A percentile compares a stretch with the other conserved stretches of the same genome.
phyloP scores from a whole-genome alignment of 2,888 invertebrate species.

The Lissonota sp. region DNA sequence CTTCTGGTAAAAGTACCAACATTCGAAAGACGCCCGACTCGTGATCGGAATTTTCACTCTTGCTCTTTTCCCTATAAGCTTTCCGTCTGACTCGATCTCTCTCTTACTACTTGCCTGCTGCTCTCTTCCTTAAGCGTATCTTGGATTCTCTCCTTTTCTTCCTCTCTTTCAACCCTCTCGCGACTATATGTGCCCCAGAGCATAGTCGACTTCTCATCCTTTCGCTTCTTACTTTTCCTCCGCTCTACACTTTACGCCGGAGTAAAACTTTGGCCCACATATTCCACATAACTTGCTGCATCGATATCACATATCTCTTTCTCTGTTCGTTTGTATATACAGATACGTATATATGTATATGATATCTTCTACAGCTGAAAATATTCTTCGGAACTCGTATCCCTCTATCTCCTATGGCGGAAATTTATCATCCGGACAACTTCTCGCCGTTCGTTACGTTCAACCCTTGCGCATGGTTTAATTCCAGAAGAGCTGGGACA shows the following conservation, averaged over 20 bases:
- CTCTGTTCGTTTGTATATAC: neutral
- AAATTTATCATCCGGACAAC: constrained; percentile 1
- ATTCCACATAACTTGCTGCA: constrained; percentile 38
- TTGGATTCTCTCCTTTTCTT: neutral
- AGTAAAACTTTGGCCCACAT: constrained; percentile 38
- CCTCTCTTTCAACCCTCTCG: neutral
- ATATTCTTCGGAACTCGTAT: neutral
- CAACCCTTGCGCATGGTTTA: neutral
- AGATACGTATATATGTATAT: neutral
- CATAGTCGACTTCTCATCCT: constrained; percentile 4
- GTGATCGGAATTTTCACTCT: constrained; percentile 73
- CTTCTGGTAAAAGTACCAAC: constrained; percentile 41
- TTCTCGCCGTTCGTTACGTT: constrained; percentile 11
- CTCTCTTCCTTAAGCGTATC: neutral
- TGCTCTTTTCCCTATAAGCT: constrained; percentile 58
- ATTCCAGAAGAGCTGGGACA: too few species aligned
- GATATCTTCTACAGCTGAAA: neutral
- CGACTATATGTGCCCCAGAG: neutral
- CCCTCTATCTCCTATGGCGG: neutral
- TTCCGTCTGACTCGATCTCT: constrained; percentile 29
- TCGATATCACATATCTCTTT: constrained; percentile 53
- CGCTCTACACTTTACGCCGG: neutral
- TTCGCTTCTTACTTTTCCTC: neutral
- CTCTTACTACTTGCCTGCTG: constrained; percentile 20
- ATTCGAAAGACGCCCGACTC: constrained; percentile 72